A percentile compares a stretch with the other conserved stretches of the same genome.
phyloP scores from a whole-genome alignment of 2,797 vertebrate genomes.

The Crax fasciolata region DNA sequence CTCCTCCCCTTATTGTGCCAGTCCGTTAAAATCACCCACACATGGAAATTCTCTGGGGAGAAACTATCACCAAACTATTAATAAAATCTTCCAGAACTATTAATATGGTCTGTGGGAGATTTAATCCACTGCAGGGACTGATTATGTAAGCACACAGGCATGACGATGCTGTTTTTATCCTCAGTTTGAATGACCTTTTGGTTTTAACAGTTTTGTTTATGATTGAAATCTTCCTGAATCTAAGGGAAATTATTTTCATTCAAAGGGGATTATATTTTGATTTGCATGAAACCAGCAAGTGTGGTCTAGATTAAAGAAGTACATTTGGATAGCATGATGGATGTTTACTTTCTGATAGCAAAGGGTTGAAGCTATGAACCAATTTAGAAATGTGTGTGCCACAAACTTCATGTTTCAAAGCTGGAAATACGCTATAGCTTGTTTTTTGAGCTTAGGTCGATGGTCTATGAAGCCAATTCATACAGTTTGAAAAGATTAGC shows the following conservation, averaged over 20 bases:
- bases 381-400: background rate
- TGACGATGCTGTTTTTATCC: background rate
- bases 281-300: background rate
- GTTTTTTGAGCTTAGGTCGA: background rate
- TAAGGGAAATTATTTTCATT: background rate
- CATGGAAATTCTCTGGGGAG: background rate
- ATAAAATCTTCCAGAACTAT: slow-evolving; percentile 47
- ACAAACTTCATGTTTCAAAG: background rate
- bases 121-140: background rate
- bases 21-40: slow-evolving; percentile 20
- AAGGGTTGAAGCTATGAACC: background rate
- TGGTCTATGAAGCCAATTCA: background rate
- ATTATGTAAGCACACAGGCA: slow-evolving; percentile 34
- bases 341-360: background rate
- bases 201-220: slow-evolving; percentile 17
- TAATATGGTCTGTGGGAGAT: background rate
- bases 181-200: background rate
- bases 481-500: background rate
- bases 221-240: background rate
- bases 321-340: background rate
- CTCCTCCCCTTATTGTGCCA: background rate
- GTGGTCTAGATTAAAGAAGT: background rate
- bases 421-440: background rate
- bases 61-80: slow-evolving; percentile 47
- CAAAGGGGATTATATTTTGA: background rate